Evolutionary conservation across 2,113 vertebrate genomes (phyloP).

Genomic region (Salminus brasiliensis): DNA sequence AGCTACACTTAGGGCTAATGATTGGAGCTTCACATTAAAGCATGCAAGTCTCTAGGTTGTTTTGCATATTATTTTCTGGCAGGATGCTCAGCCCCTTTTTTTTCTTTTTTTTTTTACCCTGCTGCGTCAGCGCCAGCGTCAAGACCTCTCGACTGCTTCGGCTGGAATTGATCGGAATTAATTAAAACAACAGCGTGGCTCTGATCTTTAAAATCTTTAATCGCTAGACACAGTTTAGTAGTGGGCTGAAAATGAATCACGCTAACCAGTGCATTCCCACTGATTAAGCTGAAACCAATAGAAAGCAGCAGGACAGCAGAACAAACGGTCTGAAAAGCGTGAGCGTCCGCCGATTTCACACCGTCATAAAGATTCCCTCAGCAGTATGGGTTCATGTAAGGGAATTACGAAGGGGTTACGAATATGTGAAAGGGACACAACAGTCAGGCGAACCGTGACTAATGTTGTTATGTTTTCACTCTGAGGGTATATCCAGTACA

Average conservation of each 20-base stretch:
- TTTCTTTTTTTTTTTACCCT: slow-evolving; percentile 56
- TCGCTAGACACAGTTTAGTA: slow-evolving; percentile 40
- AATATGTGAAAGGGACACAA: slow-evolving; percentile 49
- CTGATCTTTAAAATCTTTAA: slow-evolving; percentile 64
- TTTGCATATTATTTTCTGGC: slow-evolving; percentile 60
- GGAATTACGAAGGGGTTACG: slow-evolving; percentile 31
- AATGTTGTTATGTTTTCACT: slow-evolving; percentile 63
- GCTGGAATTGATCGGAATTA: slow-evolving; percentile 71
- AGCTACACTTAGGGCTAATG: slow-evolving; percentile 75
- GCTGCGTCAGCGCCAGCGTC: slow-evolving; percentile 70
- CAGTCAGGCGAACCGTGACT: slow-evolving; percentile 67
- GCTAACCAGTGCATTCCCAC: slow-evolving; percentile 30
- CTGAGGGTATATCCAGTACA: slow-evolving; percentile 45
- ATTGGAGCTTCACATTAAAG: slow-evolving; percentile 64
- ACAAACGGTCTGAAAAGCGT: slow-evolving; percentile 20
- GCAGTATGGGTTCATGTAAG: slow-evolving; percentile 25
- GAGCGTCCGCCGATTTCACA: slow-evolving; percentile 47
- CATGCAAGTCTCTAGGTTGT: slow-evolving; percentile 55
- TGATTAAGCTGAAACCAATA: slow-evolving; percentile 13
- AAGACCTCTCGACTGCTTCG: slow-evolving; percentile 48
- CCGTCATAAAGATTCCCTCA: slow-evolving; percentile 52
- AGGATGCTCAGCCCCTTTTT: slow-evolving; percentile 64
- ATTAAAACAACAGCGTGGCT: slow-evolving; percentile 69
- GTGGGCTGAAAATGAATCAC: slow-evolving; percentile 16
- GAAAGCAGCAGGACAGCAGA: slow-evolving; percentile 25